These are phyloP conservation scores for Tribolium madens DNA, from an alignment of 1,140 invertebrate species.

Conservation along the genomic window DNA sequence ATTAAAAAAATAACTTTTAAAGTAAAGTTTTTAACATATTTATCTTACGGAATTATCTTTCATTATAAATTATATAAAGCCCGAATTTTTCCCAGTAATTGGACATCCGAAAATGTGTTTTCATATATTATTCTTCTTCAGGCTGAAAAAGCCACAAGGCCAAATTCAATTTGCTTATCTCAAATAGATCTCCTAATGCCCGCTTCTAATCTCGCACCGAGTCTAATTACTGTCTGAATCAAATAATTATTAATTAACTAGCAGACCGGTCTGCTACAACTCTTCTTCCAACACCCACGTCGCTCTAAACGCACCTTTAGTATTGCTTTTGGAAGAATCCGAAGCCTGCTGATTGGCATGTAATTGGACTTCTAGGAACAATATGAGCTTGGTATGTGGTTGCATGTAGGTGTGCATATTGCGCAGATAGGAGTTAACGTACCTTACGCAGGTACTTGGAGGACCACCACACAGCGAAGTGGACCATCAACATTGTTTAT, in stretches of 20 bases:
- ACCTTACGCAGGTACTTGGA: slow-evolving; percentile 34
- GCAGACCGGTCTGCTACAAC: not conserved
- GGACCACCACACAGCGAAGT: slow-evolving; percentile 33
- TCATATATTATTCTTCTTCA: not conserved
- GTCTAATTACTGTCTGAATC: not conserved
- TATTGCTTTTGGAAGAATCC: slow-evolving; percentile 4
- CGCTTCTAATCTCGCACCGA: not conserved
- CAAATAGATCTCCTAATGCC: not conserved
- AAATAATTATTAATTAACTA: not conserved
- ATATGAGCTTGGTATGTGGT: slow-evolving; percentile 33
- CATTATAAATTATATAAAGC: not conserved
- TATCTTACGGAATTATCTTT: not conserved
- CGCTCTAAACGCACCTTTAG: not conserved
- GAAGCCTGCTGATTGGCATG: slow-evolving; percentile 19
- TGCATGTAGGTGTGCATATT: slow-evolving; percentile 38
- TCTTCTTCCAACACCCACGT: not conserved
- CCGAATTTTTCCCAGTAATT: not conserved
- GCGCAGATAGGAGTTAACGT: slow-evolving; percentile 28
- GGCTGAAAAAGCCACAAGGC: not conserved
- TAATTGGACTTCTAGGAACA: slow-evolving; percentile 45
- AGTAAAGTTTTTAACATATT: not conserved
- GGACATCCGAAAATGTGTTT: not conserved
- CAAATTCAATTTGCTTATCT: not conserved
- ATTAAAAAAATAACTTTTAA: too few relatives aligned
- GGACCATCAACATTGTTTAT: slow-evolving; percentile 47